Conservation (phyloP, 2,888 invertebrate species). For the Hydroisotoma schaefferi region DNA sequence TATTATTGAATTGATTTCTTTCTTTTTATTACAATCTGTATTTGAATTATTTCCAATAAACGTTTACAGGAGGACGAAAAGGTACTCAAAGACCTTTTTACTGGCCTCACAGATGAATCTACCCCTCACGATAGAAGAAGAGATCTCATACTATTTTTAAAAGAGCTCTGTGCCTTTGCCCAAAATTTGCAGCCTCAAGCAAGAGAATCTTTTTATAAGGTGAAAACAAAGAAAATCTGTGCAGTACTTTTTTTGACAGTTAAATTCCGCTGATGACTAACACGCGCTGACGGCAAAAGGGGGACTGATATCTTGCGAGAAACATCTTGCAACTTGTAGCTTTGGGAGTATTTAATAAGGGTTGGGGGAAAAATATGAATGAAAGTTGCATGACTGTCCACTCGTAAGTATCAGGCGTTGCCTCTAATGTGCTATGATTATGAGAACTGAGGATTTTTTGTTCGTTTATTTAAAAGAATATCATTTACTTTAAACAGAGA, state of each 20-base stretch:
- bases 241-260: background rate
- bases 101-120: slow-evolving; percentile 82
- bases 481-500: slow-evolving; percentile 4
- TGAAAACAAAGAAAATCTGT: slow-evolving; percentile 40
- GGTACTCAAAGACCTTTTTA: slow-evolving; percentile 91
- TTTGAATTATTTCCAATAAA: background rate
- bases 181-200: slow-evolving; percentile 96
- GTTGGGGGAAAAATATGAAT: background rate
- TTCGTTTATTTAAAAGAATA: background rate
- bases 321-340: slow-evolving; percentile 16
- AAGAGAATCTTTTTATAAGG: slow-evolving; percentile 95
- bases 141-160: slow-evolving; percentile 94
- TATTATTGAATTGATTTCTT: background rate
- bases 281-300: slow-evolving; percentile 35
- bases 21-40: background rate
- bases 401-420: slow-evolving; percentile 26
- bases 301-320: slow-evolving; percentile 20
- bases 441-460: slow-evolving; percentile 46
- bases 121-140: slow-evolving; percentile 79
- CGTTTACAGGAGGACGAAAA: slow-evolving; percentile 85
- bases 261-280: slow-evolving; percentile 39
- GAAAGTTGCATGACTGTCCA: background rate
- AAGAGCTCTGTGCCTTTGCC: slow-evolving; percentile 98
- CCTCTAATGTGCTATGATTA: slow-evolving; percentile 47
- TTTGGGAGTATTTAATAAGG: slow-evolving; percentile 4